Base-by-base conservation (phyloP, 2,888 invertebrate species). In the Coenonympha glycerion region DNA sequence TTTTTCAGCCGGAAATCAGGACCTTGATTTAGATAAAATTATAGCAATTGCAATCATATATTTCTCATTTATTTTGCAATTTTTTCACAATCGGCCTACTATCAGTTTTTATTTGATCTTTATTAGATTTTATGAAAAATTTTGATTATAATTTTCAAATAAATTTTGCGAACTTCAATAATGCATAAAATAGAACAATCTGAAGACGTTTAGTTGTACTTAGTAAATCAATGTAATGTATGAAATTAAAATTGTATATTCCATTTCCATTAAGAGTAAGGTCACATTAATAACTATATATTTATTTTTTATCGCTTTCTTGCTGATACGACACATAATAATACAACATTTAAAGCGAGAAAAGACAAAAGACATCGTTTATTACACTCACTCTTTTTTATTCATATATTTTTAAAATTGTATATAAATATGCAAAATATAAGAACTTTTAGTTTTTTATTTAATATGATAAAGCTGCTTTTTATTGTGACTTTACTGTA, bases 181-280 rank as follows among this genome's bases (percentile, higher is more conserved):
- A n/a, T n/a, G n/a, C n/a, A n/a, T n/a, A n/a, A n/a, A n/a, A n/a
- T n/a, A 31, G 31, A 15, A 31, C 31, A 30, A 5, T 30, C n/a
- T 31, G 9, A 33, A 16, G 15, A 16, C 11, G 33, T 56, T 55
- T 48, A 48, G 49, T 48, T 63, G 68, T 68, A 66, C 66, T 66
- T 67, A 67, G 63, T 56, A 53, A 11, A 63, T 80, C 77, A 78
- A 78, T 73, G 47, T 81, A 83, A 81, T 83, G 71, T 69, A 76
- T 69, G 69, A 71, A 73, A 79, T 72, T 65, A 79, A 73, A 76
- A 77, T 66, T 76, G 72, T 83, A 83, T 52, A 52, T 81, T 83
- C 79, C 76, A 79, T 70, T 66, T 77, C 76, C 75, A 71, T 69
- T 80, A 78, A 78, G 78, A 11, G 19, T 19, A 21, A 36, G 36